phyloP scores from a whole-genome alignment of 2,888 invertebrate species.

The Pristionchus mayeri region DNA sequence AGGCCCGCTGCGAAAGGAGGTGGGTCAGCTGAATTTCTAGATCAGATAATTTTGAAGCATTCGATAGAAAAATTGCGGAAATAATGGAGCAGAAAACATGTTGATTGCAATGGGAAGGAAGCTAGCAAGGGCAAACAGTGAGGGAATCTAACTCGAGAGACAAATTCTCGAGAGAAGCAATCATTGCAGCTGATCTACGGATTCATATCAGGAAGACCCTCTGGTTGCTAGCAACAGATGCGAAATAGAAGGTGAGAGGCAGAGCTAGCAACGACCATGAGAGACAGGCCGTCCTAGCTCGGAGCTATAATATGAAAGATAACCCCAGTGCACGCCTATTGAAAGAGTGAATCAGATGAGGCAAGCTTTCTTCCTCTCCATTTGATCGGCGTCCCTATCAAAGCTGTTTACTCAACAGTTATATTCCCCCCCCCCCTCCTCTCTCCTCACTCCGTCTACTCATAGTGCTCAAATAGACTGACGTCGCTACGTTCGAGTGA shows the following conservation, averaged over 20 bases:
- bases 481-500: no score
- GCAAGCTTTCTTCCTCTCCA: not conserved
- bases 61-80: not conserved
- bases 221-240: no score
- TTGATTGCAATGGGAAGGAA: not conserved
- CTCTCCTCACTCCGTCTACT: not conserved
- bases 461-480: not conserved
- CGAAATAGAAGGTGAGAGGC: no score
- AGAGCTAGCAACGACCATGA: not conserved
- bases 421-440: slow-evolving; percentile 3
- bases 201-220: no score
- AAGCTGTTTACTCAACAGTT: slow-evolving; percentile 27
- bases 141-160: not conserved
- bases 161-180: not conserved
- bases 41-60: not conserved
- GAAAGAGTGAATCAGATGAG: slow-evolving; percentile 22
- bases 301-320: not conserved
- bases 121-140: not conserved
- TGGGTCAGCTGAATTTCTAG: not conserved
- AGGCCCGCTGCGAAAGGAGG: not conserved
- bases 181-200: not conserved
- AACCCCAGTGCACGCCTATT: not conserved
- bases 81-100: not conserved
- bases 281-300: not conserved
- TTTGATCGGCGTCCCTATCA: slow-evolving; percentile 38